These are phyloP conservation scores for Busseola fusca DNA, from an alignment of 2,888 invertebrate species.

Conservation along the genomic window DNA sequence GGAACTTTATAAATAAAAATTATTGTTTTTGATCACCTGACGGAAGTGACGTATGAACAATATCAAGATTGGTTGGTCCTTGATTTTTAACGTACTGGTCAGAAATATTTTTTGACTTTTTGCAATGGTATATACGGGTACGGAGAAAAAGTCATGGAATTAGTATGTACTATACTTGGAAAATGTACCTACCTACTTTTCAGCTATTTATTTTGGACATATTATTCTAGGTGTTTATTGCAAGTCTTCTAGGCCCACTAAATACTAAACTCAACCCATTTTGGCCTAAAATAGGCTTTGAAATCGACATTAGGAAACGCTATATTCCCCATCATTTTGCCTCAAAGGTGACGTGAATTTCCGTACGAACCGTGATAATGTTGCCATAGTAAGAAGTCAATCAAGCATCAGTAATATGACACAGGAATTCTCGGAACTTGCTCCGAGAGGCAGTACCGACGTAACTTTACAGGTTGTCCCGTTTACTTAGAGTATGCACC, in stretches of 20 bases:
- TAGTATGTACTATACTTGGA: not conserved
- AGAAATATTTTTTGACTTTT: not conserved
- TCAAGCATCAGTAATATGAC: slow-evolving; percentile 32
- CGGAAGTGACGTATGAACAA: slow-evolving; percentile 12
- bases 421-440: slow-evolving; percentile 48
- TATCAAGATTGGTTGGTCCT: slow-evolving; percentile 37
- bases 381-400: slow-evolving; percentile 33
- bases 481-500: slow-evolving; percentile 14
- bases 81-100: not conserved
- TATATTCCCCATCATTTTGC: slow-evolving; percentile 17
- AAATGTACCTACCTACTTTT: not conserved
- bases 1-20: slow-evolving; percentile 15
- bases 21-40: slow-evolving; percentile 31
- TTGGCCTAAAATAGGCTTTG: not conserved
- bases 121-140: not conserved
- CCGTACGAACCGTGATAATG: slow-evolving; percentile 6
- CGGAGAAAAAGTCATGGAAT: not conserved
- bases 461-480: slow-evolving; percentile 49
- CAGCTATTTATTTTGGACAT: not conserved
- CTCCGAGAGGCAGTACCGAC: not conserved
- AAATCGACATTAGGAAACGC: slow-evolving; percentile 8
- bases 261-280: not conserved
- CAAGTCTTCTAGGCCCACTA: not conserved
- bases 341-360: slow-evolving; percentile 25
- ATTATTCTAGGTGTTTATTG: not conserved